Base-by-base conservation (phyloP, 2,113 vertebrate species). In the Gambusia holbrooki region DNA sequence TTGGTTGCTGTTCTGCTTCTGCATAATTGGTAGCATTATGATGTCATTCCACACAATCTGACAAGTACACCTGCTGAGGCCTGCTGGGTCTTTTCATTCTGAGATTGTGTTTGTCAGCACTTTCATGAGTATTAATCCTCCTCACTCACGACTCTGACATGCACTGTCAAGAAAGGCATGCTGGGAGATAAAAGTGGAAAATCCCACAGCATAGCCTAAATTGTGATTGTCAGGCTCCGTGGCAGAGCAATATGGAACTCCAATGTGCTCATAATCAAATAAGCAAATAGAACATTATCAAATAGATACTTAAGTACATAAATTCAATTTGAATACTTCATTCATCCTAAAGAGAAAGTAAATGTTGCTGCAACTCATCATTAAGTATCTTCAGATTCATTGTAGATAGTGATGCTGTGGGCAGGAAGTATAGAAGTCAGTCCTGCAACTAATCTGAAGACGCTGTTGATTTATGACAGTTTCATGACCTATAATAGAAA, bases 41-140 rank as follows among this genome's bases (percentile, higher is more conserved):
- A 64, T 19, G n/a, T 77, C 80, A 72, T 84, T 82, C 75, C 74
- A 77, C 62, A 71, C 85, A 81, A 69, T 71, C 29, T 81, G 81
- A 80, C 73, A 77, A 65, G 69, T 74, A 70, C 77, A 48, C 45
- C 45, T 48, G 45, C 45, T 48, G 45, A 71, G 32, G 30, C 71
- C 73, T 75, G 62, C 76, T 71, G 65, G 51, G 35, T 71, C 62
- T 77, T 79, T 87, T 74, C 51, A 63, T 79, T 82, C 58, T 84
- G 30, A 87, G 80, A 90, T 77, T 66, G 48, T 87, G 83, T 68
- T 82, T 90, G 90, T 94, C 90, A 91, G 90, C 90, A 84, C 81
- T 91, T 91, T 88, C 74, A 86, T 82, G 83, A 79, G 67, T 77
- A 66, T 82, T 89, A 86, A 88, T 83, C 88, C 82, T 77, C 35